phyloP scores from a whole-genome alignment of 2,113 vertebrate species.

The Odocoileus hemionus region DNA sequence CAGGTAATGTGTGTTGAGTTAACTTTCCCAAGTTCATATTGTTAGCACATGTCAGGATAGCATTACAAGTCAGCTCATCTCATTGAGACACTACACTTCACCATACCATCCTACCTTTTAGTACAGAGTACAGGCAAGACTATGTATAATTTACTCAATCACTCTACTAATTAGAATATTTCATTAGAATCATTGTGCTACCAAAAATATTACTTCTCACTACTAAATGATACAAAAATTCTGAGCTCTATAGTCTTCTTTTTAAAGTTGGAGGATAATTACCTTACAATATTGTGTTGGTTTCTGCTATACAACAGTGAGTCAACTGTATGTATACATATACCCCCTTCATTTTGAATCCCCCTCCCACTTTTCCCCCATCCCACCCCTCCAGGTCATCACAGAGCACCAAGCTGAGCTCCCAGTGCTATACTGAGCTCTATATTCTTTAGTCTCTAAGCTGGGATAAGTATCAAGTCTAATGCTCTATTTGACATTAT shows the following conservation, averaged over 20 bases:
- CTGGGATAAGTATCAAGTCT: not conserved
- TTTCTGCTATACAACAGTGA: not conserved
- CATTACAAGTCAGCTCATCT: not conserved
- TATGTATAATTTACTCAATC: not conserved
- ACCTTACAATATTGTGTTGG: not conserved
- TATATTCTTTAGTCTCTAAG: not conserved
- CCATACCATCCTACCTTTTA: not conserved
- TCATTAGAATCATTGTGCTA: not conserved
- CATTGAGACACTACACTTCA: not conserved
- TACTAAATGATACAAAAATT: not conserved
- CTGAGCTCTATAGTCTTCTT: not conserved
- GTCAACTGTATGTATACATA: not conserved
- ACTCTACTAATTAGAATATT: not conserved
- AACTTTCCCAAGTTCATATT: not conserved
- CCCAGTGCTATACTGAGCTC: not conserved
- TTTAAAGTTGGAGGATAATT: not conserved
- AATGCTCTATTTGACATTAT: not conserved
- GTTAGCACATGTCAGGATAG: not conserved
- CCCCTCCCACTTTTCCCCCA: not conserved
- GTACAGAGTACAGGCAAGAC: not conserved
- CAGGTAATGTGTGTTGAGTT: not conserved
- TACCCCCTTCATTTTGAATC: not conserved
- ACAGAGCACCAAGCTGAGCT: not conserved
- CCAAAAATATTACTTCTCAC: not conserved
- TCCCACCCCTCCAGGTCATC: not conserved